phyloP scores from a whole-genome alignment of 2,113 vertebrate genomes.

The Microtus pennsylvanicus region DNA sequence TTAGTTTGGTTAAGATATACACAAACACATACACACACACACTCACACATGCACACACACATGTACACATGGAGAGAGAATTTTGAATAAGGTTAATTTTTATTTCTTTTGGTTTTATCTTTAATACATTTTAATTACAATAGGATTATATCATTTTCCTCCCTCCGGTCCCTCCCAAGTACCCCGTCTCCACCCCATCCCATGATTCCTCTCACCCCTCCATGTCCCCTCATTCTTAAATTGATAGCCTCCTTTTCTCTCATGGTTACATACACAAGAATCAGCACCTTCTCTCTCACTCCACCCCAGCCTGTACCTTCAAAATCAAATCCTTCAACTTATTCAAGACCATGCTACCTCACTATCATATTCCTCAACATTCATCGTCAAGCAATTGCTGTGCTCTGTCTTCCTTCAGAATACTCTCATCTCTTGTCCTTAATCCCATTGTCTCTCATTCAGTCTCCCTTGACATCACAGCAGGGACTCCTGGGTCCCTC shows the following conservation, averaged over 20 bases:
- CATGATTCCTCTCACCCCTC: background rate
- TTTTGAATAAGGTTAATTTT: background rate
- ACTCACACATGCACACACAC: background rate
- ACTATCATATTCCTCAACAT: background rate
- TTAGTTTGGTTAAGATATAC: background rate
- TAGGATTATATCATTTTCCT: background rate
- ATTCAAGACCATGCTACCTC: background rate
- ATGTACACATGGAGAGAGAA: background rate
- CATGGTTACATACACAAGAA: background rate
- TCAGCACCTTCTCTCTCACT: background rate
- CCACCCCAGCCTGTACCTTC: background rate
- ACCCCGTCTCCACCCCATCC: background rate
- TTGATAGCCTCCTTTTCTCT: background rate
- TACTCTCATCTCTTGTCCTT: background rate
- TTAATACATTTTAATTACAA: background rate
- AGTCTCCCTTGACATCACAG: background rate
- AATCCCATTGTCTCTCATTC: background rate
- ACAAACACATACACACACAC: background rate
- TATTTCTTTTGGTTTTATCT: background rate
- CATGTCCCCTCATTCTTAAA: background rate
- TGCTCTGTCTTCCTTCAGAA: background rate
- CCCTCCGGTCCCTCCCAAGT: background rate
- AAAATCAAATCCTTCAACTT: slow-evolving; percentile 11
- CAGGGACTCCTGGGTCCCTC: background rate
- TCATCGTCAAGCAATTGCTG: background rate